Base-by-base conservation (phyloP, 2,888 invertebrate species). In the Neuroscelio doddi region DNA sequence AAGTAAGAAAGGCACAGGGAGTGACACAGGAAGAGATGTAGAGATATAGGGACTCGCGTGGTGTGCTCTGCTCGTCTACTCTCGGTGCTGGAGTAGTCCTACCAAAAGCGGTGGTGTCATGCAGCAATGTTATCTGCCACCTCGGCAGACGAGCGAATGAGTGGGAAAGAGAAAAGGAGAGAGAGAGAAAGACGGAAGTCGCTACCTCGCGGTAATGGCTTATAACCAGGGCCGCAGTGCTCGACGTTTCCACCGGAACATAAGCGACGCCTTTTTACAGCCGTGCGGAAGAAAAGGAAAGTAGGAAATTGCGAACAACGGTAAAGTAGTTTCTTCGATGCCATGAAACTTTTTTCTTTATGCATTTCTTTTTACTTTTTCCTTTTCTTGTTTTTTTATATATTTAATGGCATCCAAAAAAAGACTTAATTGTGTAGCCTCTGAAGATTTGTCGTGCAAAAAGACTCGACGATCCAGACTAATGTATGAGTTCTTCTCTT, bases 191-290 rank as follows among this genome's bases (percentile, higher is more conserved):
- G 63, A 59, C 49, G 63, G 68, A 62, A 59, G 75, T 70, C 73
- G 70, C 68, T 71, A 70, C 69, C 74, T 73, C 76, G 71, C 72
- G 77, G 77, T 82, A 82, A 82, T 82, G 79, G 82, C 79, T 80
- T 79, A 79, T 75, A 75, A 73, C 68, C 79, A 78, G 80, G 72
- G 74, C 74, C 76, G 76, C 73, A 76, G 68, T 67, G 59, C 72
- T 73, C 68, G 69, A 66, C 61, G 50, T 55, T 52, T 57, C 64
- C 63, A 56, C 58, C 55, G 57, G 32, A 17, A 36, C 59, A 24
- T 53, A 29, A 36, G 41, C 44, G 29, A 59, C 63, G 55, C 56
- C 45, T 36, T 30, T 26, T 45, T 15, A 29, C 27, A 16, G 38
- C 51, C 24, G 10, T 21, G 14, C 45, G 42, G 21, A 15, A 27